Evolutionary conservation across 37 sponge, comb jelly and placozoan species (phyloP).

Genomic region (Geodia barretti): DNA sequence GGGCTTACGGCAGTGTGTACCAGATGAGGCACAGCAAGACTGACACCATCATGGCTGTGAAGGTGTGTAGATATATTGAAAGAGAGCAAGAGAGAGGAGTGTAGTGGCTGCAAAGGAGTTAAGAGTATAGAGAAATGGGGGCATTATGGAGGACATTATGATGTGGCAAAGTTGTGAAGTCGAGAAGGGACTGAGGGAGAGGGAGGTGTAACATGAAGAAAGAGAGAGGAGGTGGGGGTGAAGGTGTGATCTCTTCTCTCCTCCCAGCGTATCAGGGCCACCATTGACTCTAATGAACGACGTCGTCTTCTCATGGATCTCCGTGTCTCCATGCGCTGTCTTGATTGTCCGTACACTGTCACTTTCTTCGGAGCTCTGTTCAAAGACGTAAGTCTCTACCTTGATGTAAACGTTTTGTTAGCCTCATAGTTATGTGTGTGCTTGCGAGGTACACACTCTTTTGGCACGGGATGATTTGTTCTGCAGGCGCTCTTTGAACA

Average conservation of each 20-base stretch:
- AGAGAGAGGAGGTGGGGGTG: too few relatives aligned
- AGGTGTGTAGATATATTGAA: slow-evolving; percentile 37
- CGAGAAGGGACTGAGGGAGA: not conserved
- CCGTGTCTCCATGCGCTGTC: slow-evolving; percentile 6
- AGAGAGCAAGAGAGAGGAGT: too few relatives aligned
- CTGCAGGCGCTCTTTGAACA: too few relatives aligned
- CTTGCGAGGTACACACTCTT: too few relatives aligned
- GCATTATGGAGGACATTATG: not conserved
- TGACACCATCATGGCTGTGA: slow-evolving; percentile 51
- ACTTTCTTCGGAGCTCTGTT: slow-evolving; percentile 82
- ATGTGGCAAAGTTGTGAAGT: not conserved
- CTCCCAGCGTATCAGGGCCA: slow-evolving; percentile 26
- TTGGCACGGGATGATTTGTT: too few relatives aligned
- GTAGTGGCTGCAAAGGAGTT: too few relatives aligned
- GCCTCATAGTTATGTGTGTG: too few relatives aligned
- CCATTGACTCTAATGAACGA: slow-evolving; percentile 7
- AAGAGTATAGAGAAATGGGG: too few relatives aligned
- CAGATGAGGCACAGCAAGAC: slow-evolving; percentile 51
- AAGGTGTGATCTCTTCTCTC: too few relatives aligned
- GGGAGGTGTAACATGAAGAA: not conserved
- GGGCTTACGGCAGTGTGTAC: slow-evolving; percentile 56
- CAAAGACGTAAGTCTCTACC: slow-evolving; percentile 73
- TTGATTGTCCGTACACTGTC: slow-evolving; percentile 63
- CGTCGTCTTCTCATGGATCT: slow-evolving; percentile 22
- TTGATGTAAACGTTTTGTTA: too few relatives aligned